Percentiles rank a stretch among this genome's conserved stretches.
Evolutionary conservation across 2,888 invertebrate genomes (phyloP).

Genomic region (Sphaerophoria taeniata): DNA sequence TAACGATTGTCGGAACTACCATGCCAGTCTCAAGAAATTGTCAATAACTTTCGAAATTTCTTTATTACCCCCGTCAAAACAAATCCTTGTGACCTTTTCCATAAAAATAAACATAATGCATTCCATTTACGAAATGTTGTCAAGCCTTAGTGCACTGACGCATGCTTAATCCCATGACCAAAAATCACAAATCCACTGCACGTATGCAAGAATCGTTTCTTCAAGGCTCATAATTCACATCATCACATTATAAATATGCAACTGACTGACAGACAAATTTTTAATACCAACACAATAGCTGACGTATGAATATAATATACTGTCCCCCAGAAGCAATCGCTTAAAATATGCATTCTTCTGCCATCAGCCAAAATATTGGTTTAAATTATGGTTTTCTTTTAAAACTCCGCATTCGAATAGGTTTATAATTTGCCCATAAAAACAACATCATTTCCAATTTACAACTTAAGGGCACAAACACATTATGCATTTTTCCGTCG

Average conservation of each 20-base stretch:
- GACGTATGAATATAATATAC: not conserved
- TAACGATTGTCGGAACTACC: too few species aligned
- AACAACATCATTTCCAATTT: not conserved
- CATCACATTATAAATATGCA: constrained; percentile 67
- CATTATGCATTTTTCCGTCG: constrained; percentile 48
- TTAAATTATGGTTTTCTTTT: constrained; percentile 41
- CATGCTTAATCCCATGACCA: not conserved
- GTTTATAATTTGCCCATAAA: not conserved
- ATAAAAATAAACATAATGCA: not conserved
- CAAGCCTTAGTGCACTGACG: constrained; percentile 51
- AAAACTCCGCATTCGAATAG: not conserved
- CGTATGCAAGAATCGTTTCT: constrained; percentile 54
- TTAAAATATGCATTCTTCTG: constrained; percentile 47
- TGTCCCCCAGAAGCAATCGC: constrained; percentile 40
- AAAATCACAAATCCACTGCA: constrained; percentile 49
- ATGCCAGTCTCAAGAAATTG: too few species aligned
- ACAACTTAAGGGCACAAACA: constrained; percentile 6
- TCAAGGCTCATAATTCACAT: constrained; percentile 63
- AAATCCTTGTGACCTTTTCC: too few species aligned
- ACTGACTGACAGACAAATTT: constrained; percentile 34
- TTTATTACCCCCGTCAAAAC: too few species aligned
- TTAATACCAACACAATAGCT: constrained; percentile 39
- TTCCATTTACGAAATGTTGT: not conserved
- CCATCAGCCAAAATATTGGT: constrained; percentile 19
- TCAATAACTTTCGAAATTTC: too few species aligned